Percentiles rank a stretch among this genome's conserved stretches.
phyloP scores from a whole-genome alignment of 37 sponge, comb jelly and placozoan species.

The Ephydatia muelleri region DNA sequence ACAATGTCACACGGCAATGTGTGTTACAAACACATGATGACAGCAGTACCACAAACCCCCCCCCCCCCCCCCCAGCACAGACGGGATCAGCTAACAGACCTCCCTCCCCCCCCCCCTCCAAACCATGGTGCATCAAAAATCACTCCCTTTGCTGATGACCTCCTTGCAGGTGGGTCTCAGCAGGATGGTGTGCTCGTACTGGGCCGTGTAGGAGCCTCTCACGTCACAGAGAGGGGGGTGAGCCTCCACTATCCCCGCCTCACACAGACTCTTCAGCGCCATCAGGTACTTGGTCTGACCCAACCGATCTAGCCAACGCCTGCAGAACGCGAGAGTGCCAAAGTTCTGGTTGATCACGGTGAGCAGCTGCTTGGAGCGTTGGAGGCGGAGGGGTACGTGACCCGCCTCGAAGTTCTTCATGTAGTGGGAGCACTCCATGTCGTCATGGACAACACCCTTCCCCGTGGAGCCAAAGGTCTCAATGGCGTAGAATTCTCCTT shows the following conservation, averaged over 20 bases:
- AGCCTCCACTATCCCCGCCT: constrained; percentile 88
- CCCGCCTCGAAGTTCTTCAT: constrained; percentile 97
- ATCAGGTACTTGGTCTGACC: constrained; percentile 94
- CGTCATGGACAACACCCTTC: constrained; percentile 93
- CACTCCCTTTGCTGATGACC: constrained; percentile 91
- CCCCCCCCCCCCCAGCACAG: too few relatives aligned
- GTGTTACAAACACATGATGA: too few relatives aligned
- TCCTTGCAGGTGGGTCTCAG: constrained; percentile 97
- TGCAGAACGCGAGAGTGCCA: constrained; percentile 95
- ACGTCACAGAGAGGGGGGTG: constrained; percentile 97
- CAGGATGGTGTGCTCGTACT: constrained; percentile 97
- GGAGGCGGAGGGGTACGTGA: constrained; percentile 90
- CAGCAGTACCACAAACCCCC: too few relatives aligned
- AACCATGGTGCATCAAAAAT: constrained; percentile 77
- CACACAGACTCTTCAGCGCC: constrained; percentile 93
- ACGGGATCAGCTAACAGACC: neutral
- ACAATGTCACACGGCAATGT: too few relatives aligned
- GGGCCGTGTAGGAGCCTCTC: constrained; percentile 95
- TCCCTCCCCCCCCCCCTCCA: neutral
- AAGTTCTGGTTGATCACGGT: constrained; percentile 95
- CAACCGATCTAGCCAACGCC: constrained; percentile 94
- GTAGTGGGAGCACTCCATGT: constrained; percentile 99
- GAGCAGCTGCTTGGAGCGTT: constrained; percentile 80
- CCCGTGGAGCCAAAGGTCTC: constrained; percentile 99
- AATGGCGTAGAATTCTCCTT: constrained; percentile 98